Base-by-base conservation (phyloP, 2,888 invertebrate species). In the Criorhina ranunculi region DNA sequence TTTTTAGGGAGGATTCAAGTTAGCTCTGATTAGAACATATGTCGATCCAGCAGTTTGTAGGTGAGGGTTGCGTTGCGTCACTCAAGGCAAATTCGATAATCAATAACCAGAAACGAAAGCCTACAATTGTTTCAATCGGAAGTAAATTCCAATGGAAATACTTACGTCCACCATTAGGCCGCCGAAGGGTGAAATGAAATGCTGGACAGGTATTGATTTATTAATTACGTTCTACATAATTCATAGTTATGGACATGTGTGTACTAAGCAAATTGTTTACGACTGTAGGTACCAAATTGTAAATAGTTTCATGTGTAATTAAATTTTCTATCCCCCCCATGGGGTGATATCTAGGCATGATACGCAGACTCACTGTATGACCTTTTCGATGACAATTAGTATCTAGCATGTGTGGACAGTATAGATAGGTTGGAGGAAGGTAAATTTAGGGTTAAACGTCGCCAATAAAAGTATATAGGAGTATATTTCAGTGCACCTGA, bases 21-120 rank as follows among this genome's bases (percentile, higher is more conserved):
- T 19, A 12, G 11, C 51, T 57, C 15, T 53, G n/a, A n/a, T n/a
- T n/a, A n/a, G n/a, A n/a, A n/a, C 64, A 66, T 37, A 4, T 29
- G 29, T 17, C 37, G 15, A 55, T 5, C 24, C 33, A 17, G 15
- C 42, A 40, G 17, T 19, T 31, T 60, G 15, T 31, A 44, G 46
- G 55, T 37, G 53, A 51, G 17, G 75, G 72, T 59, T 66, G 62
- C 17, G n/a, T 67, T 60, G 42, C 15, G 46, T 44, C 40, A 57
- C n/a, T n/a, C n/a, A 40, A 42, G 46, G 31, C 37, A 40, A 60
- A 55, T 7, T 49, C 40, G 46, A 76, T 69, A 81, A 81, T 81
- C 76, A 57, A 81, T 73, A 73, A 67, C 42, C 44, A 73, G 29
- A 70, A 60, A 80, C 31, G 15, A 44, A 49, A 15, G 15, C 15